Percentiles rank a stretch among this genome's conserved stretches.
phyloP scores from a whole-genome alignment of 2,888 invertebrate genomes.

The Meiosimyza decipiens region DNA sequence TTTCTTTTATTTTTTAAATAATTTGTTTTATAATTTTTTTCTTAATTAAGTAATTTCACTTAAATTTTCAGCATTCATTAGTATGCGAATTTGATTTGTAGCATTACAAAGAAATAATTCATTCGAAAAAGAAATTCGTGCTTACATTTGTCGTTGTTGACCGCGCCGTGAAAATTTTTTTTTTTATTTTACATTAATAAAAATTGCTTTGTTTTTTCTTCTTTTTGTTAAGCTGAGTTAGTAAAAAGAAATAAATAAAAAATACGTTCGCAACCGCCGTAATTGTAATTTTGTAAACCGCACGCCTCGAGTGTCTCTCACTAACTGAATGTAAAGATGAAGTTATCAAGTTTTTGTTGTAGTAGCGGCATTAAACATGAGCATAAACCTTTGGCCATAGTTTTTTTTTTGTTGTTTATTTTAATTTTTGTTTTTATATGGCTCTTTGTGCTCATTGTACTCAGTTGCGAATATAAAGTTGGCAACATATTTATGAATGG shows the following conservation, averaged over 20 bases:
- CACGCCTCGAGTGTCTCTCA: conserved; percentile 32
- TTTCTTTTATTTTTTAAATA: conserved; percentile 12
- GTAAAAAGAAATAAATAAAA: too few relatives aligned
- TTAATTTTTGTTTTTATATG: too few relatives aligned
- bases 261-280: too few relatives aligned
- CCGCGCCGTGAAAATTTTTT: too few relatives aligned
- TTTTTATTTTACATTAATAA: too few relatives aligned
- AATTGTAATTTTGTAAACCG: conserved; percentile 16
- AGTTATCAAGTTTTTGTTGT: not conserved
- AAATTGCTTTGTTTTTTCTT: not conserved
- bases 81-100: too few relatives aligned
- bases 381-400: too few relatives aligned
- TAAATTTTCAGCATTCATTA: not conserved
- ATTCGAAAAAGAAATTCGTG: not conserved
- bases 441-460: too few relatives aligned
- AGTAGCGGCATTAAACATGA: not conserved
- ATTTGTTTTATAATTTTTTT: not conserved
- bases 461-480: too few relatives aligned
- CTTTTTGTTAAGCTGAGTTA: not conserved
- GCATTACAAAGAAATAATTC: too few relatives aligned
- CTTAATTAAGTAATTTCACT: not conserved
- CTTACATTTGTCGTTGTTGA: not conserved
- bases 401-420: too few relatives aligned
- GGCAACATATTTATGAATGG: too few relatives aligned
- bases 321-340: conserved; percentile 29